These are phyloP conservation scores for Cydia strobilella DNA, from an alignment of 1,140 invertebrate species.

Conservation along the genomic window DNA sequence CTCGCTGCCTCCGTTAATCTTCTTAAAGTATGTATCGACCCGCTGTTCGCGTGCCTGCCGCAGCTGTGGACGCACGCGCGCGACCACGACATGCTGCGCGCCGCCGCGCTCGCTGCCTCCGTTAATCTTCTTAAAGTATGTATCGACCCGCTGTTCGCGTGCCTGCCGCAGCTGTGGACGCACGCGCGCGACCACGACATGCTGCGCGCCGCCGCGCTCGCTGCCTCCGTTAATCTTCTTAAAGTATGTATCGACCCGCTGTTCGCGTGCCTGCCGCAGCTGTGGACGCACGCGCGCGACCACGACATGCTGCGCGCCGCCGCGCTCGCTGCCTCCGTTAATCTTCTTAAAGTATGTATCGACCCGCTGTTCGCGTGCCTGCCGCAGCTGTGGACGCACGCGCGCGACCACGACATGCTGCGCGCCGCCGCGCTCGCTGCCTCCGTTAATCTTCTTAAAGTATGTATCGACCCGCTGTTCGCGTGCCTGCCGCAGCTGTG, in stretches of 20 bases:
- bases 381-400: slow-evolving; percentile 92
- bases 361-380: slow-evolving; percentile 89
- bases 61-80: slow-evolving; percentile 92
- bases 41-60: slow-evolving; percentile 91
- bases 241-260: slow-evolving; percentile 74
- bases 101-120: slow-evolving; percentile 93
- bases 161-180: slow-evolving; percentile 93
- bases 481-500: slow-evolving; percentile 93
- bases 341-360: slow-evolving; percentile 81
- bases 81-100: slow-evolving; percentile 94
- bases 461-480: slow-evolving; percentile 81
- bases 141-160: slow-evolving; percentile 84
- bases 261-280: slow-evolving; percentile 89
- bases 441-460: slow-evolving; percentile 86
- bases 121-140: slow-evolving; percentile 84
- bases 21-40: slow-evolving; percentile 63
- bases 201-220: slow-evolving; percentile 94
- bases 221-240: slow-evolving; percentile 90
- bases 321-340: slow-evolving; percentile 92
- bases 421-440: slow-evolving; percentile 94
- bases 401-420: slow-evolving; percentile 93
- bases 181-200: slow-evolving; percentile 94
- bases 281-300: slow-evolving; percentile 93
- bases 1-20: slow-evolving; percentile 92
- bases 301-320: slow-evolving; percentile 96